These are phyloP conservation scores for Ectropis crepuscularia DNA, from an alignment of 2,888 invertebrate genomes.

Conservation along the genomic window DNA sequence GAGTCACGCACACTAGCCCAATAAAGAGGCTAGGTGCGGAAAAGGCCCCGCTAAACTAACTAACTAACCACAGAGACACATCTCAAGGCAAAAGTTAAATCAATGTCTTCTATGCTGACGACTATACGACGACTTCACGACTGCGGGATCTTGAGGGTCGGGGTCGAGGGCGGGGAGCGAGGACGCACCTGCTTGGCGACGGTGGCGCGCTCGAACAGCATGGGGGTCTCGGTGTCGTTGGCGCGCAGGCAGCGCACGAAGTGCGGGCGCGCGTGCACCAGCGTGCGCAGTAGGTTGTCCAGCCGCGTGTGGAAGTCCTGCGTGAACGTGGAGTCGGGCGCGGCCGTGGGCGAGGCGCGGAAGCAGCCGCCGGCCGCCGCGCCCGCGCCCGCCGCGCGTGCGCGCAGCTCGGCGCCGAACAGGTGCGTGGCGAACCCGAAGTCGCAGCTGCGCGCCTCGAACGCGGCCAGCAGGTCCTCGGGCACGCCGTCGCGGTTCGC, in stretches of 20 bases:
- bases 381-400: slow-evolving; percentile 52
- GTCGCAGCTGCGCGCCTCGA: slow-evolving; percentile 96
- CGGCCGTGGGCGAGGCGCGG: slow-evolving; percentile 95
- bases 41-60: too few species aligned
- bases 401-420: slow-evolving; percentile 96
- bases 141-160: too few species aligned
- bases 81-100: too few species aligned
- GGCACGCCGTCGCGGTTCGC: slow-evolving; percentile 97
- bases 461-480: slow-evolving; percentile 96
- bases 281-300: slow-evolving; percentile 95
- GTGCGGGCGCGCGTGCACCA: slow-evolving; percentile 97
- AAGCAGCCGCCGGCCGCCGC: slow-evolving; percentile 89
- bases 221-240: slow-evolving; percentile 92
- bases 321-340: slow-evolving; percentile 94
- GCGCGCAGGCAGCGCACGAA: slow-evolving; percentile 97
- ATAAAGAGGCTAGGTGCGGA: too few species aligned
- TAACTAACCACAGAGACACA: too few species aligned
- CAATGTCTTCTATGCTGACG: too few species aligned
- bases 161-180: neutral
- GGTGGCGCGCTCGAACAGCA: slow-evolving; percentile 92
- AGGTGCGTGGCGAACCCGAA: slow-evolving; percentile 98
- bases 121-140: too few species aligned
- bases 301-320: slow-evolving; percentile 98
- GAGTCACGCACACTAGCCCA: too few species aligned
- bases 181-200: slow-evolving; percentile 90